phyloP scores from a whole-genome alignment of 2,888 invertebrate species.

The Adelphocoris suturalis region DNA sequence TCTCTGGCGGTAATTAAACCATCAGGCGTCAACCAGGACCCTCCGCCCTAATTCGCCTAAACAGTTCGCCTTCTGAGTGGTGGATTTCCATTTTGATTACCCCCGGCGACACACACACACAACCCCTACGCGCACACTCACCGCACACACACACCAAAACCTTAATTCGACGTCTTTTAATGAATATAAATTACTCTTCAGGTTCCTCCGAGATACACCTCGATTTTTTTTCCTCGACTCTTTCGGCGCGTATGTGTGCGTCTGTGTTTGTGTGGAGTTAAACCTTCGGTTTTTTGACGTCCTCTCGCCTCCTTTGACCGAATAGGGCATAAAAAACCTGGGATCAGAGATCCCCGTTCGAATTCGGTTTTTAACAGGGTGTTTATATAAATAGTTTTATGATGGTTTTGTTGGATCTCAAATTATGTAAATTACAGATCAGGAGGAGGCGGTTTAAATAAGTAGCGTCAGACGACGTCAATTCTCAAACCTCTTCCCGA shows the following conservation, averaged over 20 bases:
- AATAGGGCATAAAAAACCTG: neutral
- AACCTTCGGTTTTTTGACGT: neutral
- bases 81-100: slow-evolving; percentile 59
- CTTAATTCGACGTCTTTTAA: slow-evolving; percentile 69
- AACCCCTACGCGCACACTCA: neutral
- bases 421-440: slow-evolving; percentile 47
- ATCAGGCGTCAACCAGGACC: slow-evolving; percentile 29
- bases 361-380: slow-evolving; percentile 23
- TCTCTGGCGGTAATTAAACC: slow-evolving; percentile 1
- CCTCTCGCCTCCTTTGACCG: neutral
- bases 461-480: neutral
- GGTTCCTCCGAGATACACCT: slow-evolving; percentile 17
- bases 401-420: slow-evolving; percentile 37
- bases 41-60: slow-evolving; percentile 36
- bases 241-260: neutral
- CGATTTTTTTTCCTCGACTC: neutral
- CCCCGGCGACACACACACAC: neutral
- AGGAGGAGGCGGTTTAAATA: neutral
- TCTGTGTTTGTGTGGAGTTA: neutral
- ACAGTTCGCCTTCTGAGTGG: slow-evolving; percentile 47
- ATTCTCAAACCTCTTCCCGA: neutral
- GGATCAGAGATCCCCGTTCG: neutral
- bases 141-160: neutral
- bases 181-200: slow-evolving; percentile 67
- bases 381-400: slow-evolving; percentile 51